phyloP scores from a whole-genome alignment of 2,888 invertebrate species.

The Gari tellinella region DNA sequence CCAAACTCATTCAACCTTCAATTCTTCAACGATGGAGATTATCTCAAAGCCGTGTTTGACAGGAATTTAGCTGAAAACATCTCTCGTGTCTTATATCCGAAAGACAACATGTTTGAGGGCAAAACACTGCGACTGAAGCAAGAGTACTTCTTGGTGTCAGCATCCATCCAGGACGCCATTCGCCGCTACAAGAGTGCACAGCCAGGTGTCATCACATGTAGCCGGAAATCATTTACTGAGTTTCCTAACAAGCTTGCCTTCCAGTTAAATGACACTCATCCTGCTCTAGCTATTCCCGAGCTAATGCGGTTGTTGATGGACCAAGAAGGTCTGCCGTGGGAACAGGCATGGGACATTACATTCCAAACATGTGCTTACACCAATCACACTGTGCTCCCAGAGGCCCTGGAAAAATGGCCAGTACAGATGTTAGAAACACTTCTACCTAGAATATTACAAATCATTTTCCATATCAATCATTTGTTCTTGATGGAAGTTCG shows the following conservation, averaged over 20 bases:
- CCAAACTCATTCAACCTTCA: slow-evolving; percentile 96
- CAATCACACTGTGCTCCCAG: slow-evolving; percentile 99
- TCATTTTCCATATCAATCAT: slow-evolving; percentile 98
- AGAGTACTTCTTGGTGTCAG: slow-evolving; percentile 99
- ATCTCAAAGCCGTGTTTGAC: slow-evolving; percentile 98
- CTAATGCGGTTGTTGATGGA: slow-evolving; percentile 95
- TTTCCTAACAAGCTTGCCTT: slow-evolving; percentile 97
- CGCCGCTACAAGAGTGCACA: slow-evolving; percentile 97
- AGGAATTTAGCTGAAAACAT: slow-evolving; percentile 99
- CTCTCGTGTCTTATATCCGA: slow-evolving; percentile 97
- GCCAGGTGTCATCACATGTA: slow-evolving; percentile 87
- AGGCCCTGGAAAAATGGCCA: slow-evolving; percentile 94
- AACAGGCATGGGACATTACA: slow-evolving; percentile 95
- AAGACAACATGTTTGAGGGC: slow-evolving; percentile 99
- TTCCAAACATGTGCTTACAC: slow-evolving; percentile 97
- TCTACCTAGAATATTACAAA: slow-evolving; percentile 96
- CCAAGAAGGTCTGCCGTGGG: slow-evolving; percentile 94
- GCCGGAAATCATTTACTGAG: slow-evolving; percentile 91
- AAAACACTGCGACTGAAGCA: slow-evolving; percentile 99
- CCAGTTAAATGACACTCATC: slow-evolving; percentile 99
- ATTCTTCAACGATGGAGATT: slow-evolving; percentile 99
- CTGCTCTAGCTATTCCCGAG: slow-evolving; percentile 98
- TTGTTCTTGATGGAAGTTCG: slow-evolving; percentile 85
- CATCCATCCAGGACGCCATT: slow-evolving; percentile 97
- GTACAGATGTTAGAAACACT: slow-evolving; percentile 91